Percentiles rank a stretch among this genome's conserved stretches.
phyloP scores from a whole-genome alignment of 2,113 vertebrate species.

The Tetraodon nigroviridis region DNA sequence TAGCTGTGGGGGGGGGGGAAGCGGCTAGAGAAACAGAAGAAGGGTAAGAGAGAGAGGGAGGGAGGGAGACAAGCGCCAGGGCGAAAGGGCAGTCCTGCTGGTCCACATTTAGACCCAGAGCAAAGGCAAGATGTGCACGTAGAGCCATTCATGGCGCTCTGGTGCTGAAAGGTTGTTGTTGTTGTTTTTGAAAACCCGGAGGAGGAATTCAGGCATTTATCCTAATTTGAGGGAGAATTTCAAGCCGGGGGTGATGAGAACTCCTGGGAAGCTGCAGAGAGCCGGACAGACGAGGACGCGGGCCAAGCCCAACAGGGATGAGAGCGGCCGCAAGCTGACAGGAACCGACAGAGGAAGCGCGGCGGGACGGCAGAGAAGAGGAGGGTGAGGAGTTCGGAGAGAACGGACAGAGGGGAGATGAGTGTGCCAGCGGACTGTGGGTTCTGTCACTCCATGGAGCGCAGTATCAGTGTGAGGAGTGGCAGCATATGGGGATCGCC shows the following conservation, averaged over 20 bases:
- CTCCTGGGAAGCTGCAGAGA: constrained; percentile 43
- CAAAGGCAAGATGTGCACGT: constrained; percentile 32
- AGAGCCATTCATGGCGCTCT: constrained; percentile 36
- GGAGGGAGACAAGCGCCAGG: constrained; percentile 2
- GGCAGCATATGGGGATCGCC: constrained; percentile 73
- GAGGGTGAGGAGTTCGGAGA: constrained; percentile 45
- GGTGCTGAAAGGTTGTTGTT: constrained; percentile 30
- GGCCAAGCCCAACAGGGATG: constrained; percentile 35
- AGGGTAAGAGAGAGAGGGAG: constrained; percentile 12
- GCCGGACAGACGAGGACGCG: constrained; percentile 45
- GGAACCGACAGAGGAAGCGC: constrained; percentile 43
- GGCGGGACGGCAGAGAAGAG: constrained; percentile 44
- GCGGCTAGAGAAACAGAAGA: constrained; percentile 37
- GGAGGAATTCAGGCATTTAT: background rate
- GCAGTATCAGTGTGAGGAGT: constrained; percentile 57
- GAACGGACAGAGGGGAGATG: constrained; percentile 59
- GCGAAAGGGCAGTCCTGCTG: constrained; percentile 27
- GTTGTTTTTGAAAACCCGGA: constrained; percentile 2
- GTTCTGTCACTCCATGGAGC: constrained; percentile 61
- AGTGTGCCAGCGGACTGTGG: constrained; percentile 72
- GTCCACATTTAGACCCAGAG: constrained; percentile 56
- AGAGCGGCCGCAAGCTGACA: constrained; percentile 53
- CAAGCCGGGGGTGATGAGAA: constrained; percentile 50
- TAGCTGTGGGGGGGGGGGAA: constrained; percentile 32
- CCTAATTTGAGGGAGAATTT: background rate